Evolutionary conservation across 2,113 vertebrate species (phyloP), one percentile per base, ranked within the genome.

Genomic region (Myanophis thanlyinensis): DNA sequence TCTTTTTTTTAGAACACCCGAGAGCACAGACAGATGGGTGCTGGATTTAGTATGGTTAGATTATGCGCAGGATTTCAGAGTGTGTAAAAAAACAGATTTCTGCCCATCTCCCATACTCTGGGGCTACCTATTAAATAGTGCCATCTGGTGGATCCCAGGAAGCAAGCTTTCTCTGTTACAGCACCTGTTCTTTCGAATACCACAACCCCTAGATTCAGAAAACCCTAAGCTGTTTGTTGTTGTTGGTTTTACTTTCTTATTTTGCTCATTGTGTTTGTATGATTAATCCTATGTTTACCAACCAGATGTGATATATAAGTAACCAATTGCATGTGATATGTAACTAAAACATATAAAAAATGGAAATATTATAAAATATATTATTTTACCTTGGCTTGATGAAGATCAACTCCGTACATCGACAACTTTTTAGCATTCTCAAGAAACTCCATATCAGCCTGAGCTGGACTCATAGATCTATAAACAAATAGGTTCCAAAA

Each of bases 371-470:
- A 80, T 80, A 44, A 40, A 80, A 80, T 80, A 44, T 80, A 80
- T 44, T 3, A 2, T 92, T 93, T 93, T 97, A 99, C 99, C 98
- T 99, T 99, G 93, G 99, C 99, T 94, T 98, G 99, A 96, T 99
- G 99, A 95, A 99, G 98, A 95, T 99, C 99, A 23, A 99, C 98
- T 73, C 99, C 99, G 44, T 99, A 99, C 99, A 99, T 99, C 0
- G 99, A 99, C 3, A 99, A 97, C 93, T 99, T 99, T 97, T 99
- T 99, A 95, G 99, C 99, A 94, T 99, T 99, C 97, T 99, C 99
- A 95, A 99, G 98, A 94, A 99, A 99, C 98, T 99, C 98, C 97
- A 99, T 95, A 95, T 99, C 99, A 93, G 99, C 98, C 95, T 99
- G 99, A 54, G 99, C 99, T 89, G 99, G 99, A 96, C 98, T 99